Base-by-base conservation (phyloP, 2,797 vertebrate species). In the Erethizon dorsatum region DNA sequence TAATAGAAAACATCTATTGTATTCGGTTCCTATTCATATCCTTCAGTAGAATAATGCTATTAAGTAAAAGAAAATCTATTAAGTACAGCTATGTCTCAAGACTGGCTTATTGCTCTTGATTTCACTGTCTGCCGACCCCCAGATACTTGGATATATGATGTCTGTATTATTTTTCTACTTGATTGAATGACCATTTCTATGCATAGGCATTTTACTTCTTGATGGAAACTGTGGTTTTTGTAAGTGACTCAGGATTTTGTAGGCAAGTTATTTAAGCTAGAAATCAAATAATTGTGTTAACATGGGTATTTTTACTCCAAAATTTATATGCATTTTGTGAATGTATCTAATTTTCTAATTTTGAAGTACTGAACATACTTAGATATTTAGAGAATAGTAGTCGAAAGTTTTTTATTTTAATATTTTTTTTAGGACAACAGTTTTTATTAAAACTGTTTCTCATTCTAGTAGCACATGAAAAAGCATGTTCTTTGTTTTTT, bases 31-130 rank as follows among this genome's bases (percentile, higher is more conserved):
- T 83, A 88, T 59, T 79, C 69, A 47, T 12, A 88, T 80, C 33
- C 45, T 95, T 96, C 75, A 85, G 57, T 75, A 77, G 45, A 56
- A 18, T 82, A 95, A 96, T 61, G 37, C 15, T 96, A 65, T 88
- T 94, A 96, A 95, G 78, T 93, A 90, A 92, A 96, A 95, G 75
- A 95, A 88, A 96, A 79, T 91, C 45, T 95, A 59, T 93, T 88
- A 92, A 88, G 12, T 85, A 45, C 63, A 75, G 24, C 52, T 94
- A 59, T 89, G 65, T 52, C 77, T 84, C 18, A 80, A 90, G 90
- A 67, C 54, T 78, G 8, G 37, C 6, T 96, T 95, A 92, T 59
- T 93, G 24, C 20, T 96, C 52, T 96, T 94, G 59, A 90, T 94
- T 94, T 95, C 50, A 80, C 92, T 88, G 96, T 14, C 92, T 90